Base-by-base conservation (phyloP, 2,113 vertebrate genomes). In the Sander lucioperca region DNA sequence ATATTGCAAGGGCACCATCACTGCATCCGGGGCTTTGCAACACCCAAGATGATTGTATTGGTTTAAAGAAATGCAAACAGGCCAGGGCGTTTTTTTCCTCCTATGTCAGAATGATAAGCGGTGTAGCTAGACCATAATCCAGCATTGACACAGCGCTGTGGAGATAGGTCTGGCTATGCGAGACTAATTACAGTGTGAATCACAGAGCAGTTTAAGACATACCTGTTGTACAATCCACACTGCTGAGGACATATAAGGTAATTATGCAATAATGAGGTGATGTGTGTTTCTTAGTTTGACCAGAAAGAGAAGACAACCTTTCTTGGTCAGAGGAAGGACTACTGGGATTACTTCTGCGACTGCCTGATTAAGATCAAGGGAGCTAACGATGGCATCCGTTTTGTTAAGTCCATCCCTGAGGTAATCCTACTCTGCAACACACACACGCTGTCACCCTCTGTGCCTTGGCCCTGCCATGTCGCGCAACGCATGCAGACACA, bases 341-440 rank as follows among this genome's bases (percentile, higher is more conserved):
- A 99, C 94, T 99, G 98, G 98, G 98, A 99, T 94, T 99, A 98
- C 87, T 99, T 99, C 95, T 97, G 96, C 0, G 96, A 97, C 88
- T 99, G 98, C 88, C 94, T 99, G 93, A 95, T 96, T 88, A 99
- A 97, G 94, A 95, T 97, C 85, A 99, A 99, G 92, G 98, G 98
- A 87, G 96, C 96, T 92, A 99, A 96, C 50, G 97, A 99, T 76
- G 98, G 98, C 88, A 97, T 99, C 86, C 97, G 97, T 83, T 99
- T 99, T 53, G 97, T 99, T 89, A 99, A 97, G 82, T 97, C 97
- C 71, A 98, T 98, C 92, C 95, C 96, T 0, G 98, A 99, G 96
- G 98, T 99, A 94, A 95, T 93, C 91, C 82, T 74, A 19, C 69
- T 58, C 16, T 62, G 51, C 54, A 71, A 65, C 76, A 56, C 65